Evolutionary conservation across 1,140 invertebrate species (phyloP).

Genomic region (Leptopilina boulardi): DNA sequence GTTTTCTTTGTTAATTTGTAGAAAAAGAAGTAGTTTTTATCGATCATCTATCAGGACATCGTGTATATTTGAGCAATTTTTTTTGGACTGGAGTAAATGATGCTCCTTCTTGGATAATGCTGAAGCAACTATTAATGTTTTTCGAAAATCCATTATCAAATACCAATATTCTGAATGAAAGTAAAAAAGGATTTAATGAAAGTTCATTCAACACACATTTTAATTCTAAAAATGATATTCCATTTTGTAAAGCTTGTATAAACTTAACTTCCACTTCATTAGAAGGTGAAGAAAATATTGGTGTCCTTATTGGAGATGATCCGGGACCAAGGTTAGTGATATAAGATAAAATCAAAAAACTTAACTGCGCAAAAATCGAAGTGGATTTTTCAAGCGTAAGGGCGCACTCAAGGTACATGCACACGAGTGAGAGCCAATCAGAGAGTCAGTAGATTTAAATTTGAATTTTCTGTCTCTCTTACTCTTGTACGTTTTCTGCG

Average conservation of each 20-base stretch:
- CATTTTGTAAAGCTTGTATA: constrained; percentile 66
- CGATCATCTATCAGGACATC: constrained; percentile 77
- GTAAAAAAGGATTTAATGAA: not conserved
- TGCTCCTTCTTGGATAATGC: constrained; percentile 76
- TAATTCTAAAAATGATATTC: not conserved
- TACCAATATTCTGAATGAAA: constrained; percentile 46
- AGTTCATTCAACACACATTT: no score
- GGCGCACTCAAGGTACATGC: no score
- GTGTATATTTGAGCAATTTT: constrained; percentile 86
- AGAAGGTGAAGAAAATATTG: constrained; percentile 69
- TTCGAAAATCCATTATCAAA: constrained; percentile 69
- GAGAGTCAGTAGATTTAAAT: no score
- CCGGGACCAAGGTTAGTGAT: constrained; percentile 69
- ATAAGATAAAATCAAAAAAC: not conserved
- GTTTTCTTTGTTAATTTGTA: constrained; percentile 43
- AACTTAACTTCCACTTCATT: constrained; percentile 67
- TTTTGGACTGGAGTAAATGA: constrained; percentile 91
- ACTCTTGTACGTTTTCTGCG: no score
- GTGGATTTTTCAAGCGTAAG: no score
- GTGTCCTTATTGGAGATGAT: constrained; percentile 69
- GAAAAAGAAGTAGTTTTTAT: constrained; percentile 73
- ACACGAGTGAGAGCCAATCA: no score
- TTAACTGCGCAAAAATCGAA: no score
- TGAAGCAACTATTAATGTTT: constrained; percentile 68
- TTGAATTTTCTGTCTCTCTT: no score